Evolutionary conservation across 2,797 vertebrate species (phyloP).

Genomic region (Phyllotis vaccarum): DNA sequence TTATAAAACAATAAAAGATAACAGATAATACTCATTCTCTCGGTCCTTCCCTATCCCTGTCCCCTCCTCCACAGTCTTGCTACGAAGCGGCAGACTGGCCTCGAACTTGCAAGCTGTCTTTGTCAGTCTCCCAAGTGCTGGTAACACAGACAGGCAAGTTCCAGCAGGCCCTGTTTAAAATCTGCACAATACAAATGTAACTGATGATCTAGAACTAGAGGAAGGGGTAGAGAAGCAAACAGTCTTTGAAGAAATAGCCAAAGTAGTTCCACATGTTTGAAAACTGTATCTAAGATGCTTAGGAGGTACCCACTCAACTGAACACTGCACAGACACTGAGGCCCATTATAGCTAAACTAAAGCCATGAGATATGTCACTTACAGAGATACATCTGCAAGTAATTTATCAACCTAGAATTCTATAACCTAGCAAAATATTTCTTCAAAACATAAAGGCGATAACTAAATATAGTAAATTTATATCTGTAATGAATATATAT

Average conservation of each 20-base stretch:
- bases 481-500: not conserved
- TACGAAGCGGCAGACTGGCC: not conserved
- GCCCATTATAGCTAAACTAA: not conserved
- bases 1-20: not conserved
- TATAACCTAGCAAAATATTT: not conserved
- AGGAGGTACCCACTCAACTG: not conserved
- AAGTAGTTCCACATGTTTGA: not conserved
- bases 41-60: not conserved
- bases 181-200: not conserved
- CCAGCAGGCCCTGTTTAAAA: not conserved
- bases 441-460: not conserved
- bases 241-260: not conserved
- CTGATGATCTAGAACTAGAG: not conserved
- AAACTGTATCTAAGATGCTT: not conserved
- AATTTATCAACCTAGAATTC: not conserved
- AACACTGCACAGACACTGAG: not conserved
- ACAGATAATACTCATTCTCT: not conserved
- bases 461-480: not conserved
- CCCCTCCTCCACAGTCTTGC: not conserved
- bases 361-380: not conserved
- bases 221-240: not conserved
- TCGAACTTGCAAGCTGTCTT: not conserved
- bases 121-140: not conserved
- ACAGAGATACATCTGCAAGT: not conserved
- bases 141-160: not conserved